Evolutionary conservation across 1,140 invertebrate genomes (phyloP).

Genomic region (Penaeus chinensis): DNA sequence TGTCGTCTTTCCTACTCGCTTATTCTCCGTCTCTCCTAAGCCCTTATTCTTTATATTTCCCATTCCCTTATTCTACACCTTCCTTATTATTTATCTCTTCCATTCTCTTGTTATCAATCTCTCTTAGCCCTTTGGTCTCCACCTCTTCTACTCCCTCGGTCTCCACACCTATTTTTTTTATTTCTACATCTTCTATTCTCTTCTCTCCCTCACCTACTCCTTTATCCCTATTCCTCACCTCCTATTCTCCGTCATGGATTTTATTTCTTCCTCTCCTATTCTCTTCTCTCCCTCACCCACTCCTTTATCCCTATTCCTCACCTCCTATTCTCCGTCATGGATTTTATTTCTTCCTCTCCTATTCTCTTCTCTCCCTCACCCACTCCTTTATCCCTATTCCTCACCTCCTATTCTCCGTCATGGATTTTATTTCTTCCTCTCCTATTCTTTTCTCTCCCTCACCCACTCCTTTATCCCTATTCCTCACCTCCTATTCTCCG

Average conservation of each 20-base stretch:
- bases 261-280: neutral
- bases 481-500: neutral
- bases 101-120: no score
- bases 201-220: conserved; percentile 10
- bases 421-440: neutral
- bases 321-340: neutral
- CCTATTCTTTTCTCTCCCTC: neutral
- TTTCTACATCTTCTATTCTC: neutral
- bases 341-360: neutral
- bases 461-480: neutral
- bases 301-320: neutral
- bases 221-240: neutral
- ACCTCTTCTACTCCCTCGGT: neutral
- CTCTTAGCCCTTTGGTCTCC: no score
- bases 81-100: neutral
- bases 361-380: no score
- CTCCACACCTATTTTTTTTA: neutral
- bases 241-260: conserved; percentile 12
- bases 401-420: neutral
- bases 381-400: no score
- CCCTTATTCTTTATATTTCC: neutral
- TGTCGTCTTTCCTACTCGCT: neutral
- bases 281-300: neutral
- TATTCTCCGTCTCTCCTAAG: neutral
- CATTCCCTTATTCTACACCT: neutral